A percentile compares a stretch with the other conserved stretches of the same genome.
These are phyloP conservation scores for Noctua janthina DNA, from an alignment of 2,888 invertebrate species.

Conservation along the genomic window DNA sequence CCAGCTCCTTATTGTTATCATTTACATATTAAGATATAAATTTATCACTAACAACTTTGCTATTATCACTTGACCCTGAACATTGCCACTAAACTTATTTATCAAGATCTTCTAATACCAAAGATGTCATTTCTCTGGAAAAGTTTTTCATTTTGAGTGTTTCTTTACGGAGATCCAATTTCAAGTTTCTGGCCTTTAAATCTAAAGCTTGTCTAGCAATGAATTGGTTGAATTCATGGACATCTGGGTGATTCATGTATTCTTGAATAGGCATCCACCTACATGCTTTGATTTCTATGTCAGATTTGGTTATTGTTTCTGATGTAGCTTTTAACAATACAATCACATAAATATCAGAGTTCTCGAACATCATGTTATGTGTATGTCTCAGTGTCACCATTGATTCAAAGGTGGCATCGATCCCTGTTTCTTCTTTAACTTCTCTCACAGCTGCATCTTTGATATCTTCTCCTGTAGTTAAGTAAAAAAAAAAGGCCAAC, in stretches of 20 bases:
- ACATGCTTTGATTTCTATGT: constrained; percentile 94
- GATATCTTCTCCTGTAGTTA: constrained; percentile 94
- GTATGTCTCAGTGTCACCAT: constrained; percentile 95
- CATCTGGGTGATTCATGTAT: constrained; percentile 92
- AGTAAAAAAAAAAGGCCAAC: constrained; percentile 1
- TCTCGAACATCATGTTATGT: constrained; percentile 94
- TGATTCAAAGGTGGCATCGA: constrained; percentile 93
- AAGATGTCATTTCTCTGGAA: constrained; percentile 80
- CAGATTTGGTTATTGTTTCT: constrained; percentile 92
- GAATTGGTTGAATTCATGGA: constrained; percentile 93
- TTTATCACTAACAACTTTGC: constrained; percentile 50
- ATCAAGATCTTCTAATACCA: constrained; percentile 78
- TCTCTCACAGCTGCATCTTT: constrained; percentile 95
- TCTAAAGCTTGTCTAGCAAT: constrained; percentile 92
- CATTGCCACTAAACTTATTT: constrained; percentile 39
- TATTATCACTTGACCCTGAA: constrained; percentile 61
- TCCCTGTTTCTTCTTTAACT: constrained; percentile 97
- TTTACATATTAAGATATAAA: constrained; percentile 47
- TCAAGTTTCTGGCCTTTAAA: constrained; percentile 91
- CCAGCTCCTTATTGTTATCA: constrained; percentile 56
- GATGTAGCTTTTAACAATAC: constrained; percentile 93
- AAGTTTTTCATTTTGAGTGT: constrained; percentile 76
- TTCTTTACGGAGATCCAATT: constrained; percentile 90
- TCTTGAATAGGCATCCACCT: constrained; percentile 96
- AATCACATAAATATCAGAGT: constrained; percentile 96